A percentile compares a stretch with the other conserved stretches of the same genome.
These are phyloP conservation scores for Sycophaga agraensis DNA, from an alignment of 1,140 invertebrate genomes.

Conservation along the genomic window DNA sequence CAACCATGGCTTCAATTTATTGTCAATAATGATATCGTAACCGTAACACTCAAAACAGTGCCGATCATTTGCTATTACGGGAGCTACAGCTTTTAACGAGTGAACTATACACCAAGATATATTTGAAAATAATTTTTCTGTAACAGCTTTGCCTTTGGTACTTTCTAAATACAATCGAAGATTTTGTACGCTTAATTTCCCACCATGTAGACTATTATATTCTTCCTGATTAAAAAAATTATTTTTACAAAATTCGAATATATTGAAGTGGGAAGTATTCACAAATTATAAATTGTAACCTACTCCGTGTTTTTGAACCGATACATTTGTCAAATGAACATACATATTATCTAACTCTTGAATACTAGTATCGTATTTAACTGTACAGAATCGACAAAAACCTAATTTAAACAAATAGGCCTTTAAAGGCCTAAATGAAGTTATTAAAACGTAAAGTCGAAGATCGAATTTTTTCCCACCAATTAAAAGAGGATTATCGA, in stretches of 20 bases:
- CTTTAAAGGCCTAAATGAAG: conserved; percentile 82
- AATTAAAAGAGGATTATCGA: conserved; percentile 82
- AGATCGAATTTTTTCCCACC: conserved; percentile 91
- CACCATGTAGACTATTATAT: conserved; percentile 92
- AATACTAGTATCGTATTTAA: conserved; percentile 72
- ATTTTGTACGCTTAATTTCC: conserved; percentile 92
- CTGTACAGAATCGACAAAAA: conserved; percentile 85
- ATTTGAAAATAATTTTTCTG: conserved; percentile 78
- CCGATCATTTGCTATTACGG: conserved; percentile 73
- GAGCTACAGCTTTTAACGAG: conserved; percentile 76
- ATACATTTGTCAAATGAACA: conserved; percentile 84
- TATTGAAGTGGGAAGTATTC: not conserved
- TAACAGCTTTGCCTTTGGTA: conserved; percentile 84
- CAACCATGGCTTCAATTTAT: conserved; percentile 82
- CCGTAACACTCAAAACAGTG: conserved; percentile 84
- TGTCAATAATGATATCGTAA: conserved; percentile 87
- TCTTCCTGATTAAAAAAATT: conserved; percentile 68
- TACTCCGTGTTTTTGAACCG: conserved; percentile 85
- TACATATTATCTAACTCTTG: conserved; percentile 83
- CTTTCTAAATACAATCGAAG: conserved; percentile 87
- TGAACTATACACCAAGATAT: conserved; percentile 90
- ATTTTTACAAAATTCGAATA: not conserved
- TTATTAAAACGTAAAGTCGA: conserved; percentile 80
- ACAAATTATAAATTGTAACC: conserved; percentile 34
- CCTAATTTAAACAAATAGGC: conserved; percentile 75